A percentile compares a stretch with the other conserved stretches of the same genome.
Evolutionary conservation across 92 coral and sea anemone species (phyloP).

Genomic region (Epizoanthus illoricatus): DNA sequence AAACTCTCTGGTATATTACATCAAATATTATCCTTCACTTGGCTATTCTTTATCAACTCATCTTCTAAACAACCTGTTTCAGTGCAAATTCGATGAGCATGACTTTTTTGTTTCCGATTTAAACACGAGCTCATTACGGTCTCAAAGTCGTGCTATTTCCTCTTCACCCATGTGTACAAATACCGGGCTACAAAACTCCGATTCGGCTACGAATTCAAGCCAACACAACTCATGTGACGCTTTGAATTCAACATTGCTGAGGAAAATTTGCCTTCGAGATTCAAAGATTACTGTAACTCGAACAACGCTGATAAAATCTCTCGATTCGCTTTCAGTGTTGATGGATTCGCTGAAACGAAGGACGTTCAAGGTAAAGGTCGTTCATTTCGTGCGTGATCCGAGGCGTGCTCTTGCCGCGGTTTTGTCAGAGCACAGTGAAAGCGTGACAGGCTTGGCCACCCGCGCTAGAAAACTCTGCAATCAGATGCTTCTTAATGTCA

Average conservation of each 20-base stretch:
- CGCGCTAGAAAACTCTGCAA: conserved; percentile 27
- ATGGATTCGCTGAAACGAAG: conserved; percentile 30
- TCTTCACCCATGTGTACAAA: neutral
- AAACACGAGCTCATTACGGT: conserved; percentile 12
- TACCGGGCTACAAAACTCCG: neutral
- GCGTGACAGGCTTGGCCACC: conserved; percentile 8
- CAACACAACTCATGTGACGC: neutral
- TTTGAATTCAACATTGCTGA: conserved; percentile 6
- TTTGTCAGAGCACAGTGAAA: conserved; percentile 1
- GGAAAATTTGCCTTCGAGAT: conserved; percentile 23
- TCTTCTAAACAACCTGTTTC: conserved; percentile 48
- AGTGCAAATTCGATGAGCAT: conserved; percentile 49
- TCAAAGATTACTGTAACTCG: conserved; percentile 34
- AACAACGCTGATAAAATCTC: conserved; percentile 46
- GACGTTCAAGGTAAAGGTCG: conserved; percentile 20
- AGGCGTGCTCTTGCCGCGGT: conserved; percentile 15
- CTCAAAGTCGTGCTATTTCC: conserved; percentile 35
- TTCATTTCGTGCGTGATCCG: conserved; percentile 66
- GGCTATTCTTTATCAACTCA: conserved; percentile 48
- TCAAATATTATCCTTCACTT: conserved; percentile 26
- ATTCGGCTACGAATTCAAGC: neutral
- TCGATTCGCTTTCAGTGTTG: conserved; percentile 41
- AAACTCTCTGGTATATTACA: conserved; percentile 15
- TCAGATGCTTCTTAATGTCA: conserved; percentile 30
- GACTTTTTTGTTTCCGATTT: conserved; percentile 41